A percentile compares a stretch with the other conserved stretches of the same genome.
phyloP scores from a whole-genome alignment of 2,797 vertebrate genomes.

The Muraenolepis orangiensis region DNA sequence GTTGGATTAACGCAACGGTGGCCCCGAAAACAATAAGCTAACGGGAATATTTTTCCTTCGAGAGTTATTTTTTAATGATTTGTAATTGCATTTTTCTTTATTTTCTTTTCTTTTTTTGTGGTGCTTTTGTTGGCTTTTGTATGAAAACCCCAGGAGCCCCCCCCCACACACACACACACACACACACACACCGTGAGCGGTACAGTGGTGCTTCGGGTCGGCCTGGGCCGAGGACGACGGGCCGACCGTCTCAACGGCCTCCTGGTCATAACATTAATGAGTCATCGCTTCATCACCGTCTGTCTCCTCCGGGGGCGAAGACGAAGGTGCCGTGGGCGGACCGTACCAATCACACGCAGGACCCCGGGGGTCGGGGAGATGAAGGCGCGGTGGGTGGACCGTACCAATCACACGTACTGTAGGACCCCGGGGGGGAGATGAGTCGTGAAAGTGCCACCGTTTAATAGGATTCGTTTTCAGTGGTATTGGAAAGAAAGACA shows the following conservation, averaged over 20 bases:
- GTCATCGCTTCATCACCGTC: slow-evolving; percentile 48
- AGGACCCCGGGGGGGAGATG: slow-evolving; percentile 64
- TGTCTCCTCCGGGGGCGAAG: slow-evolving; percentile 30
- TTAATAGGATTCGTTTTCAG: slow-evolving; percentile 13
- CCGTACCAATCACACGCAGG: slow-evolving; percentile 58
- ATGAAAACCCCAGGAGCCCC: slow-evolving; percentile 7
- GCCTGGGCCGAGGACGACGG: not conserved
- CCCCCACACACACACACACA: not conserved
- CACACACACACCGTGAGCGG: not conserved
- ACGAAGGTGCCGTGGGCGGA: slow-evolving; percentile 18
- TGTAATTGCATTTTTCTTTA: slow-evolving; percentile 15
- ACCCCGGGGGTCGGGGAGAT: too few relatives aligned
- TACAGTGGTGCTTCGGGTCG: not conserved
- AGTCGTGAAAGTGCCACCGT: slow-evolving; percentile 55
- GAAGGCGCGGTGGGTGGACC: slow-evolving; percentile 27
- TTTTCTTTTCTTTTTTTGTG: slow-evolving; percentile 17
- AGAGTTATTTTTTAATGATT: not conserved
- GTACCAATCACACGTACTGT: slow-evolving; percentile 58
- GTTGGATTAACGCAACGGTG: not conserved
- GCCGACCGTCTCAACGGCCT: too few relatives aligned
- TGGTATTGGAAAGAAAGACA: slow-evolving; percentile 41
- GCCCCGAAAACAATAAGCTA: not conserved
- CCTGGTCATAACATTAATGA: slow-evolving; percentile 48
- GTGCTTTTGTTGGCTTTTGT: too few relatives aligned
- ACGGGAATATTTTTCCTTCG: not conserved